Base-by-base conservation (phyloP, 2,113 vertebrate genomes). In the Xiphias gladius region DNA sequence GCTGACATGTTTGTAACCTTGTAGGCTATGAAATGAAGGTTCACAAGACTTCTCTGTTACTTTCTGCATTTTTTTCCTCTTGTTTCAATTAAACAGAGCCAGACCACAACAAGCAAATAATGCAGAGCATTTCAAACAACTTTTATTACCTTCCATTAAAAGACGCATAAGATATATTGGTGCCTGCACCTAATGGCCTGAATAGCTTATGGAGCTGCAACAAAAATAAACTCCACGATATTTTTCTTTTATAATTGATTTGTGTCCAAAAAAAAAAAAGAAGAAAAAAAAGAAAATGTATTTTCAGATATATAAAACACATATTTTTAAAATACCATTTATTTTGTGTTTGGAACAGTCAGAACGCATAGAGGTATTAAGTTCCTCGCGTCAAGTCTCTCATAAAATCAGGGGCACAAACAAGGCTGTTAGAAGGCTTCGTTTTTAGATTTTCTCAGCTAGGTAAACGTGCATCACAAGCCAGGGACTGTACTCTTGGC, bases 1-100 rank as follows among this genome's bases (percentile, higher is more conserved):
- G 74, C 64, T 81, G 70, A 81, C 69, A 50, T 72, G 78, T 84
- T 87, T 79, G 67, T 73, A 83, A 85, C 76, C 68, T 83, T 74
- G 74, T 61, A 22, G 73, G 74, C 80, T 41, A 10, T 81, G 85
- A 88, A 84, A 80, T 80, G 65, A 87, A 86, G 82, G 57, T 52
- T 81, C 79, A 46, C 14, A 5, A 46, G 61, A 54, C 57, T n/a
- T 61, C 41, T 73, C 57, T 19, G 70, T 32, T n/a, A n/a, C 26
- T 52, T 14, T 48, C 41, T 35, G 26, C n/a, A 26, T 28, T 58
- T 66, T 73, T 66, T 76, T 70, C 79, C 28, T 57, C 13, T 52
- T 58, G 48, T 62, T 35, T 6, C 43, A 82, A 65, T 80, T 77
- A 80, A 87, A 63, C 58, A 8, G 43, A 70, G 62, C 46, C 79